Evolutionary conservation across 2,113 vertebrate genomes (phyloP), one percentile per base, ranked within the genome.

Genomic region (Cyprinodon brontotheroides): DNA sequence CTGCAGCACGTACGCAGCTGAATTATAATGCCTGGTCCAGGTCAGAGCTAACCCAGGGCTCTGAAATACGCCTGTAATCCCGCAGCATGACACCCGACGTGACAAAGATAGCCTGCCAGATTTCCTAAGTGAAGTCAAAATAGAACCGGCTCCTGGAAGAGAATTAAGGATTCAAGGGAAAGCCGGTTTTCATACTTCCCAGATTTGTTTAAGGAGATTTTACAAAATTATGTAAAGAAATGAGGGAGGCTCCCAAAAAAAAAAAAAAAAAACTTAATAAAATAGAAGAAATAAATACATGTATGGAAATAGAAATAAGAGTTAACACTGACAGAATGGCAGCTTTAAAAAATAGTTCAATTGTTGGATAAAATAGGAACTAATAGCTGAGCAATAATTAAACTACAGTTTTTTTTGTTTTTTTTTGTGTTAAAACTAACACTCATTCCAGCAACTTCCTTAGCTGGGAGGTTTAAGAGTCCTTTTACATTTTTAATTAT

Each of bases 1-100:
- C 95, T 89, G 90, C 87, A 83, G 96, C 96, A 96, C 88, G 90
- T 90, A 96, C 94, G 70, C 93, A 92, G 87, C 84, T 85, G 86
- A 89, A 90, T 90, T 89, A 88, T 80, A 93, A 91, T 80, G 93
- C 93, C 86, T 75, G 91, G 90, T 84, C 89, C 1, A 3, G 62
- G 85, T 92, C 91, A 89, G 83, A 73, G 80, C 89, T 85, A 57
- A 84, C 79, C 74, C 86, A 40, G 71, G 40, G 83, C 80, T 82
- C 84, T 79, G 70, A 90, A 93, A 90, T 88, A 93, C 89, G 86
- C 72, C 81, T 74, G 86, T 95, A 86, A 91, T 92, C 93, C 92
- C 79, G 64, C 53, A 91, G 92, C 73, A 81, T 79, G 88, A 92
- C 75, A 82, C 81, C 59, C 74, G 45, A 76, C 75, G 22, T 70